These are phyloP conservation scores for Thripadectes ignobilis DNA, from an alignment of 2,797 vertebrate genomes.

Conservation along the genomic window DNA sequence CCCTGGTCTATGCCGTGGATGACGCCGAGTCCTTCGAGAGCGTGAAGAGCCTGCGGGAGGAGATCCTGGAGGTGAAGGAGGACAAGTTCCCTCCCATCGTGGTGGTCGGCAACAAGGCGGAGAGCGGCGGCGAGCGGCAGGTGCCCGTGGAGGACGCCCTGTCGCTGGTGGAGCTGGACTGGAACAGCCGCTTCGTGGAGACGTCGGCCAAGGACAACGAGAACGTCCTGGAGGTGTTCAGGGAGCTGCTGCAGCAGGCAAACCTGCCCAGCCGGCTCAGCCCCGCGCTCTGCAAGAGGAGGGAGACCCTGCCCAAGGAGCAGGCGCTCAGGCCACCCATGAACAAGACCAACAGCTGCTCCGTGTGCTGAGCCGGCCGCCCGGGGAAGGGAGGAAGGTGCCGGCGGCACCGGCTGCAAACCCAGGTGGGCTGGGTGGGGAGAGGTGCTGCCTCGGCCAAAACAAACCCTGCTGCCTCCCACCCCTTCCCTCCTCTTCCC, in stretches of 20 bases:
- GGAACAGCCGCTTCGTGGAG: slow-evolving; percentile 89
- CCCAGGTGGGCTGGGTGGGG: slow-evolving; percentile 40
- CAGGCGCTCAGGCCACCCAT: slow-evolving; percentile 83
- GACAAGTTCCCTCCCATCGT: slow-evolving; percentile 88
- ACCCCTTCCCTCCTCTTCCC: background rate
- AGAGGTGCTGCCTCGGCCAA: background rate
- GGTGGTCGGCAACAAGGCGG: slow-evolving; percentile 91
- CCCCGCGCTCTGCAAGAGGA: slow-evolving; percentile 83
- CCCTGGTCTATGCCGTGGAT: slow-evolving; percentile 87
- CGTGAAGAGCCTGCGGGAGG: slow-evolving; percentile 85
- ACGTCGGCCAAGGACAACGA: slow-evolving; percentile 88
- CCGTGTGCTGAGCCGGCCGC: slow-evolving; percentile 78
- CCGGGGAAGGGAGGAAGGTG: background rate
- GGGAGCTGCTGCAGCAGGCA: slow-evolving; percentile 86
- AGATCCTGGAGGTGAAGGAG: slow-evolving; percentile 91
- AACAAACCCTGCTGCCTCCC: background rate
- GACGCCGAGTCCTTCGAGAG: slow-evolving; percentile 87
- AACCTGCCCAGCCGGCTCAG: slow-evolving; percentile 87
- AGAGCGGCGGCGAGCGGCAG: slow-evolving; percentile 73
- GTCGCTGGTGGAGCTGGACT: slow-evolving; percentile 88
- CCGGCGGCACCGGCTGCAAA: background rate
- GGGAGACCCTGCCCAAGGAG: slow-evolving; percentile 89
- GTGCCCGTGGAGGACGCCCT: slow-evolving; percentile 81
- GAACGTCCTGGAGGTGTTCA: slow-evolving; percentile 89
- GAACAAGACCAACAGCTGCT: slow-evolving; percentile 95